Evolutionary conservation across 2,797 vertebrate species (phyloP).

Genomic region (Pristis pectinata): DNA sequence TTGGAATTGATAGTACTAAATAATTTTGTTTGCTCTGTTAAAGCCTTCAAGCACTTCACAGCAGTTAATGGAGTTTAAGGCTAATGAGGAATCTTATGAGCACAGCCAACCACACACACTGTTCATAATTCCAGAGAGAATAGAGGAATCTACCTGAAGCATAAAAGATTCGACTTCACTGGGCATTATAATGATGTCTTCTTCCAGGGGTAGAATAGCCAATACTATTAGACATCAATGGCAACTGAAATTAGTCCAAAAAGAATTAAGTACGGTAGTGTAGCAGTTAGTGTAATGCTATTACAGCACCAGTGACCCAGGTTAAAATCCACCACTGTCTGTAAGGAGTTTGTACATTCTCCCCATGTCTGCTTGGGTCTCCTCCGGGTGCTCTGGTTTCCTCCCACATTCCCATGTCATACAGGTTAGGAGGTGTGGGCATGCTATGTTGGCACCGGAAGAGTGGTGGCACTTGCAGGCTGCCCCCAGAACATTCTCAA

Average conservation of each 20-base stretch:
- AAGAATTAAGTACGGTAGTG: neutral
- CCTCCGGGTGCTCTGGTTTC: too few species aligned
- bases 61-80: neutral
- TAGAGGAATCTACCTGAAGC: neutral
- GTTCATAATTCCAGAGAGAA: neutral
- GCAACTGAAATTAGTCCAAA: neutral
- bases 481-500: too few species aligned
- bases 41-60: neutral
- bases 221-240: neutral
- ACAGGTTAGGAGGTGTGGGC: too few species aligned
- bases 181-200: neutral
- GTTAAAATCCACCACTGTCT: too few species aligned
- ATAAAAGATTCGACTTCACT: neutral
- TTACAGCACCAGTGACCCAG: too few species aligned
- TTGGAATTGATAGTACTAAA: neutral
- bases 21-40: neutral
- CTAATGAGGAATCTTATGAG: too few species aligned
- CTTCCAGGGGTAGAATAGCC: neutral
- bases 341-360: too few species aligned
- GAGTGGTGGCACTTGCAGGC: too few species aligned
- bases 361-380: too few species aligned
- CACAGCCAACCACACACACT: neutral
- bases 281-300: too few species aligned
- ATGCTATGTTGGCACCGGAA: too few species aligned
- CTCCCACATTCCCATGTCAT: too few species aligned